phyloP scores from a whole-genome alignment of 1,140 invertebrate genomes.

The Chionoecetes opilio region DNA sequence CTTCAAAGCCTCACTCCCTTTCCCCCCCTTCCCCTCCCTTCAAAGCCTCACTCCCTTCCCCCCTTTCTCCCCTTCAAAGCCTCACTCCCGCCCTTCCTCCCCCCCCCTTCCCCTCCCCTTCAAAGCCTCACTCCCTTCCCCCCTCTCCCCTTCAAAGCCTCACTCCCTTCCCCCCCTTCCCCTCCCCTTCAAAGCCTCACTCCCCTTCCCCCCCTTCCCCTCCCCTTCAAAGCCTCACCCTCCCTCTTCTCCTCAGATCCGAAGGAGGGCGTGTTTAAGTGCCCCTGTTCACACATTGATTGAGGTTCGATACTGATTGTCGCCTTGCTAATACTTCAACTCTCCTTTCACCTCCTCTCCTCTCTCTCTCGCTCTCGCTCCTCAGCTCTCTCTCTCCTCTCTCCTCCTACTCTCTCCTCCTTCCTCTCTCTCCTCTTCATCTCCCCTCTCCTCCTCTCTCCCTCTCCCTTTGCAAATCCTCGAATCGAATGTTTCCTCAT shows the following conservation, averaged over 20 bases:
- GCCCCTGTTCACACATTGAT: conserved; percentile 7
- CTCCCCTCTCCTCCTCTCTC: no score
- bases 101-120: not conserved
- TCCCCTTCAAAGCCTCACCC: not conserved
- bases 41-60: no score
- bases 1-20: not conserved
- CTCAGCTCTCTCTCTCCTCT: no score
- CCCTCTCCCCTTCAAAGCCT: not conserved
- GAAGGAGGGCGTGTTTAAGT: not conserved
- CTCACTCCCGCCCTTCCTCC: not conserved
- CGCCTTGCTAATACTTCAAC: not conserved
- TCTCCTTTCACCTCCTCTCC: not conserved
- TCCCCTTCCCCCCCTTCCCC: not conserved
- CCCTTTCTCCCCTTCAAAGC: not conserved
- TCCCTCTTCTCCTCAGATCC: not conserved
- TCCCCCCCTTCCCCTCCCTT: not conserved
- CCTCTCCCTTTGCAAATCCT: no score
- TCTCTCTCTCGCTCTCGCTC: not conserved
- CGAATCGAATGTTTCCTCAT: no score
- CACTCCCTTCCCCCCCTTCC: not conserved
- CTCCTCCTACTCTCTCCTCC: no score
- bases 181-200: not conserved
- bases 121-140: not conserved
- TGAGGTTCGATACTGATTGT: not conserved
- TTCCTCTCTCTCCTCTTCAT: no score